Evolutionary conservation across 2,113 vertebrate species (phyloP).

Genomic region (Tiliqua scincoides): DNA sequence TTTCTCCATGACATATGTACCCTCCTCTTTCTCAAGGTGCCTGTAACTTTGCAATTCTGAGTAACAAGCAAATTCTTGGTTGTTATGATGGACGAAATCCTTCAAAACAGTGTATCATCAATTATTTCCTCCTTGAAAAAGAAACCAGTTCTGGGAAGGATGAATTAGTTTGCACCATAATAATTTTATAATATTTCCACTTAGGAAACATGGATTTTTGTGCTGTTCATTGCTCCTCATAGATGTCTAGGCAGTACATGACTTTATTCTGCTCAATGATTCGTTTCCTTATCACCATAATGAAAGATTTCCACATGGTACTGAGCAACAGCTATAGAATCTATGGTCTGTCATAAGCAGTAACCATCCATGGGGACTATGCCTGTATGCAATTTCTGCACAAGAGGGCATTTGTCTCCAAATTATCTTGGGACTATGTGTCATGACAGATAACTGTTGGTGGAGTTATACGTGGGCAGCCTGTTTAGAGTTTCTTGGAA

Average conservation of each 20-base stretch:
- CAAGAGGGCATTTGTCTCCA: neutral
- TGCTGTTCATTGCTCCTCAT: neutral
- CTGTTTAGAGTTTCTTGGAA: neutral
- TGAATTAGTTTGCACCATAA: constrained; percentile 23
- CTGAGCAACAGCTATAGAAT: neutral
- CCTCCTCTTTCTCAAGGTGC: too few relatives aligned
- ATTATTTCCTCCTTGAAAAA: neutral
- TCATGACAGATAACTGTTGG: neutral
- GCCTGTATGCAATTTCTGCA: neutral
- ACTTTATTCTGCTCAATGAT: constrained; percentile 1
- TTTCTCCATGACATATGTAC: neutral
- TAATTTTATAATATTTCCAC: constrained; percentile 12
- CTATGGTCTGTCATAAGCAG: neutral
- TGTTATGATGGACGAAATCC: neutral
- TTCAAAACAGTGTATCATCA: neutral
- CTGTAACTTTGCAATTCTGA: neutral
- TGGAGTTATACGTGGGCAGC: neutral
- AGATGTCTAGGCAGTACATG: neutral
- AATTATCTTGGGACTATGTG: neutral
- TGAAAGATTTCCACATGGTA: neutral
- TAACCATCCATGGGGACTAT: neutral
- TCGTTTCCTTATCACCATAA: neutral
- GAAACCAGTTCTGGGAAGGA: neutral
- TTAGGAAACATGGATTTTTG: neutral
- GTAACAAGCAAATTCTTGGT: neutral